Conservation (phyloP, 1,140 invertebrate genomes). For the Drosophila saltans region DNA sequence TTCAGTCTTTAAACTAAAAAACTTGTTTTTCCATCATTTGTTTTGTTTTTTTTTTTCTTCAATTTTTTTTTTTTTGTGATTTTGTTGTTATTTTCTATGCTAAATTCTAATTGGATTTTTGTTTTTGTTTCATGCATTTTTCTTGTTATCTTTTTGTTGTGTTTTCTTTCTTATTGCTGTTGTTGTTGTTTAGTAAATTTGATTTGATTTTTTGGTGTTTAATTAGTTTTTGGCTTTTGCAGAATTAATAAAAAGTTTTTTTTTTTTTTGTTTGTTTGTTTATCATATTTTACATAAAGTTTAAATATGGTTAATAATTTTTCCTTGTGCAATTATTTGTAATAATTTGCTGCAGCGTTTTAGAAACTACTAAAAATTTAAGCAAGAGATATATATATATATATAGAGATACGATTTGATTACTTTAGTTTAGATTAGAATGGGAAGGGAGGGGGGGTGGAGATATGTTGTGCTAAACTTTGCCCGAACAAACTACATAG, state of each 20-base stretch:
- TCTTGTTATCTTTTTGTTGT: constrained; percentile 52
- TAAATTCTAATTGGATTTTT: constrained; percentile 66
- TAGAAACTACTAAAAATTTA: constrained; percentile 58
- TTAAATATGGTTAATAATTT: constrained; percentile 29
- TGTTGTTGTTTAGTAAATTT: constrained; percentile 55
- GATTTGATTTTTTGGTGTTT: constrained; percentile 58
- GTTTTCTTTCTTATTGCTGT: constrained; percentile 18
- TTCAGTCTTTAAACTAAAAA: constrained; percentile 73
- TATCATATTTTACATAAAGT: constrained; percentile 68
- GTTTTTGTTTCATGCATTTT: constrained; percentile 10
- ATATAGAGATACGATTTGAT: constrained; percentile 53
- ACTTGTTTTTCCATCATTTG: constrained; percentile 28
- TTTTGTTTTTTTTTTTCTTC: constrained; percentile 32
- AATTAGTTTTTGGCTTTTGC: constrained; percentile 12
- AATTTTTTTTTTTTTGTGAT: constrained; percentile 44
- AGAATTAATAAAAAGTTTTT: constrained; percentile 20
- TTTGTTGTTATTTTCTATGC: constrained; percentile 42
- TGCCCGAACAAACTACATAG: constrained; percentile 63
- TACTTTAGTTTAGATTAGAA: constrained; percentile 21
- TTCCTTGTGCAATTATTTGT: constrained; percentile 71
- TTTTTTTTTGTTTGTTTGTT: constrained; percentile 29
- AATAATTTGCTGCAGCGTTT: constrained; percentile 69
- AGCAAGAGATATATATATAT: constrained; percentile 19
- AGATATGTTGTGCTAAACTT: constrained; percentile 74
- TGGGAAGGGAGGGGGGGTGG: neutral